Evolutionary conservation across 2,888 invertebrate genomes (phyloP).

Genomic region (Meghimatium bilineatum): DNA sequence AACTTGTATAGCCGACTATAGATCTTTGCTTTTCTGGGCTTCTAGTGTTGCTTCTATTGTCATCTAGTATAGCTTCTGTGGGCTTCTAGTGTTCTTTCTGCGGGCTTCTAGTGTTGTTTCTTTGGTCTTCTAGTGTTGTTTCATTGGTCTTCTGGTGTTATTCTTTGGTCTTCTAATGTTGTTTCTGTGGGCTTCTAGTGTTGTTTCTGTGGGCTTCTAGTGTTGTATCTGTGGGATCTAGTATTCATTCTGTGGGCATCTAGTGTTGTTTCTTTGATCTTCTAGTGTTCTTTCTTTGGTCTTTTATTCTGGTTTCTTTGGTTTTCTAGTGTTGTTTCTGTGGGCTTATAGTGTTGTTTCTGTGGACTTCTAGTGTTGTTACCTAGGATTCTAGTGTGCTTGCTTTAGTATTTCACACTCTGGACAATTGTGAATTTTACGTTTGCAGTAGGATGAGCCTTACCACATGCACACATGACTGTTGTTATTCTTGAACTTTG

Average conservation of each 20-base stretch:
- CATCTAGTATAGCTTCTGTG: not conserved
- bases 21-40: not conserved
- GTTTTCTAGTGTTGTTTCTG: not conserved
- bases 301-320: constrained; percentile 17
- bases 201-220: not conserved
- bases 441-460: no score
- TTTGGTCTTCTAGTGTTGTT: not conserved
- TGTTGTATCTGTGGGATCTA: not conserved
- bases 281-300: not conserved
- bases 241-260: not conserved
- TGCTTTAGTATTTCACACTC: no score
- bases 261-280: not conserved
- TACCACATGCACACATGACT: no score
- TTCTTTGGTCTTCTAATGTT: not conserved
- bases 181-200: not conserved
- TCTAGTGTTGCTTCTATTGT: not conserved
- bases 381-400: not conserved
- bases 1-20: not conserved
- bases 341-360: not conserved
- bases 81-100: not conserved
- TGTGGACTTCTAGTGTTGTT: not conserved
- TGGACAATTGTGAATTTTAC: no score
- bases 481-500: no score
- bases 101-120: not conserved
- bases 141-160: not conserved